Evolutionary conservation across 2,797 vertebrate genomes (phyloP).

Genomic region (Graptemys geographica): DNA sequence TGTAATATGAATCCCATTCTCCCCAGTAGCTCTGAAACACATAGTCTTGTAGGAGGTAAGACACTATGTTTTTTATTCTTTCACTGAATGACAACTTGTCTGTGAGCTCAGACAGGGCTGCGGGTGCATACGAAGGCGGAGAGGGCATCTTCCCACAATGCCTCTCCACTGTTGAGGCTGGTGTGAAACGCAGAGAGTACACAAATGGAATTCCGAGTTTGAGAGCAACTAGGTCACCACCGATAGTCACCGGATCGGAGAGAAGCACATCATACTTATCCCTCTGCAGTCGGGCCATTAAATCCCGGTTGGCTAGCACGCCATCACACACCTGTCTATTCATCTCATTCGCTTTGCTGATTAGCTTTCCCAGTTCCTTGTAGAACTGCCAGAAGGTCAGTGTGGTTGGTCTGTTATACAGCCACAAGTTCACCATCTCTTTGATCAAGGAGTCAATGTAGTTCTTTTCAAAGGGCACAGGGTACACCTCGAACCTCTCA

Average conservation of each 20-base stretch:
- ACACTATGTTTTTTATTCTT: slow-evolving; percentile 85
- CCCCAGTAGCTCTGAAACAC: slow-evolving; percentile 77
- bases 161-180: slow-evolving; percentile 83
- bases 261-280: slow-evolving; percentile 84
- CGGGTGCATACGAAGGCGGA: slow-evolving; percentile 84
- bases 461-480: slow-evolving; percentile 65
- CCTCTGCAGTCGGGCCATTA: slow-evolving; percentile 82
- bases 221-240: slow-evolving; percentile 87
- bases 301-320: slow-evolving; percentile 76
- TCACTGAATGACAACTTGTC: slow-evolving; percentile 86
- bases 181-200: slow-evolving; percentile 84
- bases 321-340: slow-evolving; percentile 76
- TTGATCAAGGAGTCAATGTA: slow-evolving; percentile 45
- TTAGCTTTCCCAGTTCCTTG: slow-evolving; percentile 66
- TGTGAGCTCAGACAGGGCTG: slow-evolving; percentile 84
- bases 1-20: slow-evolving; percentile 85
- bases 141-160: slow-evolving; percentile 87
- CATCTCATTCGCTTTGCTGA: slow-evolving; percentile 35
- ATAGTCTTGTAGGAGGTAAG: slow-evolving; percentile 81
- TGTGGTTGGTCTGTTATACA: slow-evolving; percentile 77
- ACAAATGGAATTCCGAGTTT: slow-evolving; percentile 84
- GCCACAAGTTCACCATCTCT: slow-evolving; percentile 73
- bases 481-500: slow-evolving; percentile 71
- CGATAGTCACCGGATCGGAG: slow-evolving; percentile 82
- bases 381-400: slow-evolving; percentile 82